phyloP scores from a whole-genome alignment of 35 echinoderm and acorn worm species.

The Eucidaris tribuloides region DNA sequence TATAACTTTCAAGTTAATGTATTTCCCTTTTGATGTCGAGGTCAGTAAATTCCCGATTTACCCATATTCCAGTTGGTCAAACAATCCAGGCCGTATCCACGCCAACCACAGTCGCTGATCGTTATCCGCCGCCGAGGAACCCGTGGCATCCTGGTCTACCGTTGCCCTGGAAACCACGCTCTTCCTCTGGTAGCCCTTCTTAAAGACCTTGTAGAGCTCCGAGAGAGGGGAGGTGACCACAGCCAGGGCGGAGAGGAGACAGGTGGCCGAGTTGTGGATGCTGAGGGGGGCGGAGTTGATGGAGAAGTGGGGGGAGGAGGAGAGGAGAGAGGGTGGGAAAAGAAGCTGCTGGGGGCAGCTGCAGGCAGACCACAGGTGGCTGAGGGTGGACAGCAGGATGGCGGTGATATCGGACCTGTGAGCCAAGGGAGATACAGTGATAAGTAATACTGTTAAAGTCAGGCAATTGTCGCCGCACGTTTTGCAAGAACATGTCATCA shows the following conservation, averaged over 20 bases:
- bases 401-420: conserved; percentile 72
- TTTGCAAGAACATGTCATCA: too few relatives aligned
- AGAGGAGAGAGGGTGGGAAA: conserved; percentile 35
- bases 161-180: neutral
- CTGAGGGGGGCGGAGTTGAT: neutral
- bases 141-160: neutral
- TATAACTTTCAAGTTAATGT: too few relatives aligned
- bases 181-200: conserved; percentile 89
- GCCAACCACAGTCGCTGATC: conserved; percentile 54
- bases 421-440: too few relatives aligned
- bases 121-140: neutral
- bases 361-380: conserved; percentile 64
- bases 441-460: too few relatives aligned
- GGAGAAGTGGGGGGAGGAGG: conserved; percentile 42
- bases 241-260: conserved; percentile 51
- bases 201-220: conserved; percentile 82
- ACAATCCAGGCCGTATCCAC: conserved; percentile 76
- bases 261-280: conserved; percentile 77
- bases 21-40: too few relatives aligned
- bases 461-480: too few relatives aligned
- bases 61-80: conserved; percentile 60
- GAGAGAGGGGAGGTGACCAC: conserved; percentile 71
- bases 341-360: conserved; percentile 51
- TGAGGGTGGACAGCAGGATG: conserved; percentile 60
- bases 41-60: conserved; percentile 8